Base-by-base conservation (phyloP, 1,140 invertebrate genomes). In the Reticulitermes speratus region DNA sequence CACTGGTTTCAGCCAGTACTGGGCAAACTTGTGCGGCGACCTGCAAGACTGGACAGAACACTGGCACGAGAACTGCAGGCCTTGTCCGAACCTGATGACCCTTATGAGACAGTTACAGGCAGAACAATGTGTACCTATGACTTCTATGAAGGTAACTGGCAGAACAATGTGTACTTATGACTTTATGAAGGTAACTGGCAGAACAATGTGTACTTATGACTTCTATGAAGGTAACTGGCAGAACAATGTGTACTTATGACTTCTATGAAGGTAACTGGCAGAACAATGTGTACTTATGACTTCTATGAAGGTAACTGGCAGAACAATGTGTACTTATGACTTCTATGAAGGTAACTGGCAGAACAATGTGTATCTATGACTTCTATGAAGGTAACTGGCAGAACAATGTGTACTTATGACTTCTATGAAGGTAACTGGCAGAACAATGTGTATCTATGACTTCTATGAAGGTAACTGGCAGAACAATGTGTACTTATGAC, bases 81-180 rank as follows among this genome's bases (percentile, higher is more conserved):
- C 0, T 90, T 97, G 75, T 93, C 95, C 0, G 92, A 95, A 87
- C 92, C 94, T 7, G 95, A 96, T 87, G 96, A 97, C 90, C 96
- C 96, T 0, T 98, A 97, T 89, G 95, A 97, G 25, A 97, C 96
- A 2, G 93, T 97, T 38, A 93, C 93, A 55, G 99, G 99, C 45
- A 98, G 96, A 90, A 99, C 98, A 0, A 96, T 99, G 93, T 99
- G 98, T 90, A 97, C 98, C 11, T 95, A 97, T 88, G 98, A 99
- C 91, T 99, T 99, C 91, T 99, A 99, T 91, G 98, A 99, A 94
- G 98, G 96, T 96, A 90, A 87, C 87, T 38, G 2, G 38, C 38
- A 38, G 2, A 38, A 38, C 38, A 38, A 5, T 99, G 93, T 99
- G 98, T 90, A 97, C 98, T 9, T 95, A 97, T 88, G 98, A 99